Evolutionary conservation across 2,888 invertebrate species (phyloP).

Genomic region (Eupithecia abbreviata): DNA sequence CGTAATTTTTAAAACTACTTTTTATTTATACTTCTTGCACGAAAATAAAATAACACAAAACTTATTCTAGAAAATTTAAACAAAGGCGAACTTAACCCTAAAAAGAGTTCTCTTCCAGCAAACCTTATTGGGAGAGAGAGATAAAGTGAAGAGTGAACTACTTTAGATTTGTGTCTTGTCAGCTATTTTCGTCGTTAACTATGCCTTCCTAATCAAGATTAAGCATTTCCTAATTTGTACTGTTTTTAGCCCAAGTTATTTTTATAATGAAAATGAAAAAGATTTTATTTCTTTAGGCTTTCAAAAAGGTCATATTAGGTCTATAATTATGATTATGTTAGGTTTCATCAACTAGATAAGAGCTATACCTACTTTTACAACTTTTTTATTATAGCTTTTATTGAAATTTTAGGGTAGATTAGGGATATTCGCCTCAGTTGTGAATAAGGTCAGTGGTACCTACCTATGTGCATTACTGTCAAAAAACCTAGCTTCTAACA

Average conservation of each 20-base stretch:
- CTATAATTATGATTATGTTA: background rate
- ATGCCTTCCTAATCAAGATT: background rate
- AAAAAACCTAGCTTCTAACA: background rate
- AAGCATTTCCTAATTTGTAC: background rate
- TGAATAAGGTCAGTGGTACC: background rate
- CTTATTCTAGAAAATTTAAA: too few species aligned
- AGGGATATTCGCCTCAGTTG: background rate
- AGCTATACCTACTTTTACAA: background rate
- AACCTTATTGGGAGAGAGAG: too few species aligned
- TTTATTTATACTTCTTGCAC: too few species aligned
- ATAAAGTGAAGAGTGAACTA: too few species aligned
- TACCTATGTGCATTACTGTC: background rate
- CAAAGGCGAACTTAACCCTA: too few species aligned
- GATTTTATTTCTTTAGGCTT: too few species aligned
- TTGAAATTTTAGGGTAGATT: background rate
- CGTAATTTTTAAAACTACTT: too few species aligned
- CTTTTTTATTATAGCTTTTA: too few species aligned
- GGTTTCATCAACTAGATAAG: background rate
- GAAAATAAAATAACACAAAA: too few species aligned
- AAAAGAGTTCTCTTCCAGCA: too few species aligned
- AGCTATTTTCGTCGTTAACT: background rate
- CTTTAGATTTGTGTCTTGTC: background rate
- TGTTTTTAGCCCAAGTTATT: background rate
- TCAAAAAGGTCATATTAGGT: background rate
- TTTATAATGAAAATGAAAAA: background rate